These are phyloP conservation scores for Zophobas morio DNA, from an alignment of 1,140 invertebrate genomes.

Conservation along the genomic window DNA sequence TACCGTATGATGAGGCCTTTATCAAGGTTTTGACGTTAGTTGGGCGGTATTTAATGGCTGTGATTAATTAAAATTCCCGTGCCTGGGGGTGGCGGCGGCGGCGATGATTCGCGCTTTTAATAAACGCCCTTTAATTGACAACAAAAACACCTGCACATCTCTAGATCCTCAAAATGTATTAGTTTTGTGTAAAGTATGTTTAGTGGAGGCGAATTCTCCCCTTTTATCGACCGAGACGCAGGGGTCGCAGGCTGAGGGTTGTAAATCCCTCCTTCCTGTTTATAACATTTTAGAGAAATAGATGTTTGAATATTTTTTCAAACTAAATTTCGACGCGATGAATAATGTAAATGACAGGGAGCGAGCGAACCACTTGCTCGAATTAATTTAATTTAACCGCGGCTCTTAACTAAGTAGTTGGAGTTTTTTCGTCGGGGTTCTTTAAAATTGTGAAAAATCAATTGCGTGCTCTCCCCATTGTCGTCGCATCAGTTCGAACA, in stretches of 20 bases:
- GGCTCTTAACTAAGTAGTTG: conserved; percentile 11
- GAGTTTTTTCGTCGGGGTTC: background rate
- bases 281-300: conserved; percentile 38
- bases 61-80: no score
- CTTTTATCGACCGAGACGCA: conserved; percentile 38
- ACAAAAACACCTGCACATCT: conserved; percentile 34
- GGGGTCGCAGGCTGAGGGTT: conserved; percentile 26
- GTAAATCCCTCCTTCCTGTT: conserved; percentile 35
- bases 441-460: conserved; percentile 20
- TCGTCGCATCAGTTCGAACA: background rate
- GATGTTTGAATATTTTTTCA: conserved; percentile 24
- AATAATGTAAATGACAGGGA: background rate
- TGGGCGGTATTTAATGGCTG: no score
- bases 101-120: no score
- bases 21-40: no score
- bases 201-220: conserved; percentile 39
- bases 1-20: no score
- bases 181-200: conserved; percentile 38
- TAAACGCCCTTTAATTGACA: conserved; percentile 4
- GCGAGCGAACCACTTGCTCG: background rate
- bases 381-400: conserved; percentile 20
- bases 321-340: background rate
- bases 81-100: no score
- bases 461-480: background rate
- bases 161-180: conserved; percentile 31